Evolutionary conservation across 2,888 invertebrate genomes (phyloP).

Genomic region (Catocala nupta): DNA sequence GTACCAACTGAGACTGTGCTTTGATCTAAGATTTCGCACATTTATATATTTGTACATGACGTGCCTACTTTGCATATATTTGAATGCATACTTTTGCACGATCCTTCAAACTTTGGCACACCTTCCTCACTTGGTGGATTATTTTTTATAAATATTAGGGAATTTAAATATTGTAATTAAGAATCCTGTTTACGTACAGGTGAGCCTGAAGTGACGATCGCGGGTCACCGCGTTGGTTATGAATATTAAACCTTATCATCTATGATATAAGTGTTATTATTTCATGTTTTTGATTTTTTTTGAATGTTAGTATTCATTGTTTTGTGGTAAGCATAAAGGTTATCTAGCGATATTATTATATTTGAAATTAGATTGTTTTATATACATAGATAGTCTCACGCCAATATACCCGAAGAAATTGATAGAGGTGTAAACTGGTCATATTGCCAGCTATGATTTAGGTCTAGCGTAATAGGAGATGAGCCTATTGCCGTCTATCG

Average conservation of each 20-base stretch:
- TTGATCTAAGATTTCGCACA: constrained; percentile 51
- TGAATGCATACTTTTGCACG: constrained; percentile 43
- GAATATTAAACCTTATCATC: neutral
- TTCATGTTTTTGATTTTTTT: neutral
- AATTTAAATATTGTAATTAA: constrained; percentile 38
- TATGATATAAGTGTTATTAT: neutral
- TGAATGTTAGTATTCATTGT: too few species aligned
- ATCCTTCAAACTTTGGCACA: constrained; percentile 29
- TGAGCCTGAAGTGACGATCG: neutral
- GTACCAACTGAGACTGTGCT: constrained; percentile 63
- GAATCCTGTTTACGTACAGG: constrained; percentile 8
- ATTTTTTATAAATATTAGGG: constrained; percentile 21
- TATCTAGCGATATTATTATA: too few species aligned
- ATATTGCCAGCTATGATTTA: too few species aligned
- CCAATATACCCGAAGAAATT: too few species aligned
- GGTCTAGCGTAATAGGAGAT: too few species aligned
- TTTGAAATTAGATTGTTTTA: too few species aligned
- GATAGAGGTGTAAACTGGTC: too few species aligned
- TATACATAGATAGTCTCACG: too few species aligned
- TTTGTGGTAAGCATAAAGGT: too few species aligned
- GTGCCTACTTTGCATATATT: constrained; percentile 64
- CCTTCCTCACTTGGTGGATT: constrained; percentile 23
- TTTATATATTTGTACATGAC: constrained; percentile 63
- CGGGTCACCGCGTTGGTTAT: neutral
- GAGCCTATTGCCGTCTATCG: too few species aligned